Percentiles rank a stretch among this genome's conserved stretches.
Evolutionary conservation across 2,113 vertebrate genomes (phyloP).

Genomic region (Haplochromis burtoni): DNA sequence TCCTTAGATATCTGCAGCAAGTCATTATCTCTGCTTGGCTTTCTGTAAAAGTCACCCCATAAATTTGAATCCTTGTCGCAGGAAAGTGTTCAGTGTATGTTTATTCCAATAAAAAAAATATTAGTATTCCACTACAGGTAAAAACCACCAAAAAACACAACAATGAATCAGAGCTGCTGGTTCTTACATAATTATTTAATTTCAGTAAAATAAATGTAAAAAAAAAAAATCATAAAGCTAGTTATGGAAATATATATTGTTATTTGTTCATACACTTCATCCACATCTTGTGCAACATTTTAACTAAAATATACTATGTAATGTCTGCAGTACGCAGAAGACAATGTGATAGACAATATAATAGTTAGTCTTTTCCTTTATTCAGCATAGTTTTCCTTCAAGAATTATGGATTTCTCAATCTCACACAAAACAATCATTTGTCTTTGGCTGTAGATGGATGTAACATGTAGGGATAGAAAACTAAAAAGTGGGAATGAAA

Average conservation of each 20-base stretch:
- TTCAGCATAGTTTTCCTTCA: background rate
- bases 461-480: background rate
- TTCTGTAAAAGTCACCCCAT: background rate
- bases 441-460: background rate
- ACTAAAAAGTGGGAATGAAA: background rate
- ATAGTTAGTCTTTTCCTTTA: background rate
- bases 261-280: background rate
- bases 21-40: background rate
- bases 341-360: background rate
- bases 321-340: background rate
- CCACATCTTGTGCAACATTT: background rate
- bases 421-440: background rate
- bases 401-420: background rate
- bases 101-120: background rate
- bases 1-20: background rate
- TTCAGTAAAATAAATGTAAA: background rate
- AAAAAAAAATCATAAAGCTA: background rate
- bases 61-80: background rate
- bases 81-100: background rate
- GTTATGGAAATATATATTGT: background rate
- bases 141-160: background rate
- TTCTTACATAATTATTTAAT: background rate
- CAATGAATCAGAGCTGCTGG: background rate
- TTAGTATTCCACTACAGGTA: background rate
- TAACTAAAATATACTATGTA: background rate